Evolutionary conservation across 2,797 vertebrate species (phyloP).

Genomic region (Enteromius unitaeniatus): DNA sequence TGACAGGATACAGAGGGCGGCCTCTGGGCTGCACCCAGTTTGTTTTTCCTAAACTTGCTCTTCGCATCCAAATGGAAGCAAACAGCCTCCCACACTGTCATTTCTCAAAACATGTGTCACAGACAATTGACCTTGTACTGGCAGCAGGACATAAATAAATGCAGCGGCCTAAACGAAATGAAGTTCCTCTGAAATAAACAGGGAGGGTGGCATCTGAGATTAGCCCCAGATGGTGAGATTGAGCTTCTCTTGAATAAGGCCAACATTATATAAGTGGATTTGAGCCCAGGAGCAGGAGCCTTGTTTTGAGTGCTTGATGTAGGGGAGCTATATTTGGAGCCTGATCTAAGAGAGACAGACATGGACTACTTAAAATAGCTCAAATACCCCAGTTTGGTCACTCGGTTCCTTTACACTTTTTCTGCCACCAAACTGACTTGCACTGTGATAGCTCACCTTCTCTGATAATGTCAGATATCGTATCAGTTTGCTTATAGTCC

Average conservation of each 20-base stretch:
- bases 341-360: conserved; percentile 77
- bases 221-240: conserved; percentile 65
- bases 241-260: conserved; percentile 63
- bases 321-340: conserved; percentile 78
- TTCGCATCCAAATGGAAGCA: conserved; percentile 64
- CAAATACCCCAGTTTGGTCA: conserved; percentile 79
- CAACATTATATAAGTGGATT: conserved; percentile 78
- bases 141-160: conserved; percentile 34
- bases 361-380: conserved; percentile 76
- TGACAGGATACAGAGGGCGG: conserved; percentile 75
- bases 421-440: conserved; percentile 70
- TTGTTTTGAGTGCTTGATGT: conserved; percentile 73
- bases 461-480: conserved; percentile 3
- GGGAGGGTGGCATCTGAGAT: conserved; percentile 54
- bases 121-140: conserved; percentile 47
- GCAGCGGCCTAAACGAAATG: conserved; percentile 18
- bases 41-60: conserved; percentile 70
- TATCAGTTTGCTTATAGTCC: conserved; percentile 20
- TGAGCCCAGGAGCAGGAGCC: conserved; percentile 72
- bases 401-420: conserved; percentile 73
- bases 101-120: conserved; percentile 54
- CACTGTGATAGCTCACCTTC: conserved; percentile 67
- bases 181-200: conserved; percentile 40
- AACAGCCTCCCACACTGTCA: conserved; percentile 49
- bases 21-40: conserved; percentile 73